Conservation (phyloP, 2,113 vertebrate species). For the Abramis brama region DNA sequence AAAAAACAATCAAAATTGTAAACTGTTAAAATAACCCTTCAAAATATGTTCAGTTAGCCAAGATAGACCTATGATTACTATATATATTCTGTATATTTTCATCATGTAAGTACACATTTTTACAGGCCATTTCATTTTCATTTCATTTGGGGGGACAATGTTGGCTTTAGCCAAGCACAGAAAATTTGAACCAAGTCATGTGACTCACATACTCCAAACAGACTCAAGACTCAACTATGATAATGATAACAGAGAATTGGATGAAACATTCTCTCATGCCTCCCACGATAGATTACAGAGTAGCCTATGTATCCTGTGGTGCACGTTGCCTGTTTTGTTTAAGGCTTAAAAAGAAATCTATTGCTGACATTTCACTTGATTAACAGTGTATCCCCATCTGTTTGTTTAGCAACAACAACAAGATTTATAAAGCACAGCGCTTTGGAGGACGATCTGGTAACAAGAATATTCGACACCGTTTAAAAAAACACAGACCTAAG, state of each 20-base stretch:
- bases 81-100: not conserved
- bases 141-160: too few relatives aligned
- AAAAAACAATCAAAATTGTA: not conserved
- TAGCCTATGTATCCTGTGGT: too few relatives aligned
- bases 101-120: not conserved
- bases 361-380: not conserved
- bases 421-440: not conserved
- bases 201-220: too few relatives aligned
- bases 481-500: not conserved
- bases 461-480: not conserved
- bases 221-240: too few relatives aligned
- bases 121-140: too few relatives aligned
- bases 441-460: not conserved
- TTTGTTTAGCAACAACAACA: not conserved
- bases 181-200: too few relatives aligned
- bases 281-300: too few relatives aligned
- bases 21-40: not conserved
- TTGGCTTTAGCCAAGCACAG: too few relatives aligned
- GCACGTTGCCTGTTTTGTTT: too few relatives aligned
- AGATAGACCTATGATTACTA: not conserved
- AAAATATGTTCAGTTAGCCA: not conserved
- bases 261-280: too few relatives aligned
- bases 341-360: not conserved
- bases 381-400: not conserved
- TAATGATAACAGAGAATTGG: too few relatives aligned